Base-by-base conservation (phyloP, 2,888 invertebrate genomes). In the Melitaea athalia region DNA sequence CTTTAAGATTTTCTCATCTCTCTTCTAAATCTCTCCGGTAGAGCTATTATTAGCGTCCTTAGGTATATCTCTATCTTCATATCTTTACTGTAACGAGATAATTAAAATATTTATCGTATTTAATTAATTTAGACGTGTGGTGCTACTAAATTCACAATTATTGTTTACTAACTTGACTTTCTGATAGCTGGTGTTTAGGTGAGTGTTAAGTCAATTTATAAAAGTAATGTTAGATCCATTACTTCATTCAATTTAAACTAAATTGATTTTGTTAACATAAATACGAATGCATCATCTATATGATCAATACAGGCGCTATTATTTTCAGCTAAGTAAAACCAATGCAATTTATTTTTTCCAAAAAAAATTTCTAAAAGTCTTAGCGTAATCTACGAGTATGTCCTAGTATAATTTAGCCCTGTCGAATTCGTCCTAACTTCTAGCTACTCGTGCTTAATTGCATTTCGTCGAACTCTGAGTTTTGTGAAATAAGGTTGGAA, bases 81-180 rank as follows among this genome's bases (percentile, higher is more conserved):
- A 78, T 78, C 77, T 69, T 61, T 69, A 61, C 59, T 69, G 33
- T 70, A 60, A 50, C 47, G 55, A 60, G 11, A 61, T 45, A 57
- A 14, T 33, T 14, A 33, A 33, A 6, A 33, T 15, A 42, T 57
- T 33, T 15, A 64, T 63, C 47, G 67, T 63, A 75, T 66, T 57
- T 69, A 76, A 79, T 80, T 77, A 78, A 72, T 75, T 77, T 86
- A 86, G 86, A 78, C 78, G 87, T 86, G 85, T 88, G 89, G 88
- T 89, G 88, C 88, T 88, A 88, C 75, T 79, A 71, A 80, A 81
- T 72, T 72, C 68, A 67, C 49, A n/a, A 59, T 38, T 12, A 59
- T 50, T 52, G 11, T 45, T 45, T 45, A 11, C 45, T 45, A 14
- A 8, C 11, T 45, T 11, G 11, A 11, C 11, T 45, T 45, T 11